phyloP scores from a whole-genome alignment of 1,140 invertebrate genomes.

The Zaprionus ornatus region DNA sequence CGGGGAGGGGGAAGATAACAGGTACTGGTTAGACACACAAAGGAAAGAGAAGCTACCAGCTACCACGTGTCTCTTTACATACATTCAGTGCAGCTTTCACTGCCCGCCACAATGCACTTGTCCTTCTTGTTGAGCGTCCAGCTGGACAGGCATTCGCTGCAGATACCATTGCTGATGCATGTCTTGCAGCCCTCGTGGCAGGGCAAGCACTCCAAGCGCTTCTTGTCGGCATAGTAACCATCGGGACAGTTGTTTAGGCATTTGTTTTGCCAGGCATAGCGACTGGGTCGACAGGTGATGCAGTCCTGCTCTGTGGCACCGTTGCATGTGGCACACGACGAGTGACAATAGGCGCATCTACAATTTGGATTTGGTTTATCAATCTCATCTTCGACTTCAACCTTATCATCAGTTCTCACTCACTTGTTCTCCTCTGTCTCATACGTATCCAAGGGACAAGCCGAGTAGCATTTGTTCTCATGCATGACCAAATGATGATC shows the following conservation, averaged over 20 bases:
- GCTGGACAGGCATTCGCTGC: conserved; percentile 88
- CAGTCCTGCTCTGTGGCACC: conserved; percentile 91
- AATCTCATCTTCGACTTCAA: not conserved
- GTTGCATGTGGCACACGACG: conserved; percentile 92
- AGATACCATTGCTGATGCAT: conserved; percentile 87
- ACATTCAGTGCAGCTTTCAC: conserved; percentile 87
- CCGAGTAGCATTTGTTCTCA: conserved; percentile 91
- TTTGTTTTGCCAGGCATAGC: conserved; percentile 87
- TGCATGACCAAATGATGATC: conserved; percentile 92
- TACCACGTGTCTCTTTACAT: conserved; percentile 54
- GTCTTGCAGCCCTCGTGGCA: conserved; percentile 90
- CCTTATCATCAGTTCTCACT: conserved; percentile 39
- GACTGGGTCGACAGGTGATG: conserved; percentile 89
- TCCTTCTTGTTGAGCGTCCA: conserved; percentile 90
- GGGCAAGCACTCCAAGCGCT: conserved; percentile 89
- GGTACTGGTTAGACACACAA: not conserved
- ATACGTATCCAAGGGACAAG: conserved; percentile 91
- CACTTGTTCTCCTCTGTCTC: conserved; percentile 92
- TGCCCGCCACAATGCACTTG: conserved; percentile 88
- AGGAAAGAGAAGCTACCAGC: not conserved
- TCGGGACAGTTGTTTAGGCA: conserved; percentile 88
- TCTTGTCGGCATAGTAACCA: conserved; percentile 90
- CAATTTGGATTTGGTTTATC: not conserved
- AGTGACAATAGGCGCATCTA: conserved; percentile 90
- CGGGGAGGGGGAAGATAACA: not conserved